A percentile compares a stretch with the other conserved stretches of the same genome.
Conservation (phyloP, 2,797 vertebrate genomes). For the Holocentrus rufus region DNA sequence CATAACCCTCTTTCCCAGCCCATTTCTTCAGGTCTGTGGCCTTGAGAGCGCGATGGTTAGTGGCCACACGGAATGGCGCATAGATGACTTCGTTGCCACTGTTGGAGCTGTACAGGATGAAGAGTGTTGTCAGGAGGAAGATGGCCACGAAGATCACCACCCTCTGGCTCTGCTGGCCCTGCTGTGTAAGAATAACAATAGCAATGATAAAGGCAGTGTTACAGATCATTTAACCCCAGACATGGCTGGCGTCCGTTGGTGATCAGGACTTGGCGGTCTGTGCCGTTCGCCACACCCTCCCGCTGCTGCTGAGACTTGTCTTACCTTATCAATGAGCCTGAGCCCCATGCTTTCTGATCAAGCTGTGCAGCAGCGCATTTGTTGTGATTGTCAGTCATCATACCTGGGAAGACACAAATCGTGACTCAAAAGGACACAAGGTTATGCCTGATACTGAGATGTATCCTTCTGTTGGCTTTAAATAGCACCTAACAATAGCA, state of each 20-base stretch:
- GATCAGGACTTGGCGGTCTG: background rate
- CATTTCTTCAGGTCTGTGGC: slow-evolving; percentile 89
- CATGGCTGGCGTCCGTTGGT: background rate
- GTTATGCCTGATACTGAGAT: background rate
- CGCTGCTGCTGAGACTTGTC: background rate
- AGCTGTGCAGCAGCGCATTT: slow-evolving; percentile 43
- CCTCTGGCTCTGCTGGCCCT: slow-evolving; percentile 85
- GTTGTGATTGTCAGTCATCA: slow-evolving; percentile 60
- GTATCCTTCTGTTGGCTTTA: background rate
- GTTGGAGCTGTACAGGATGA: slow-evolving; percentile 95
- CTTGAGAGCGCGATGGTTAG: slow-evolving; percentile 60
- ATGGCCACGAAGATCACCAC: slow-evolving; percentile 87
- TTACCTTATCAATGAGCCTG: slow-evolving; percentile 77
- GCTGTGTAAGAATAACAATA: slow-evolving; percentile 8
- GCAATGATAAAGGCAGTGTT: background rate
- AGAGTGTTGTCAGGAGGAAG: slow-evolving; percentile 90
- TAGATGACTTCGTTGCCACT: slow-evolving; percentile 80
- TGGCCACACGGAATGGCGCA: slow-evolving; percentile 70
- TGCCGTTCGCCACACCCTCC: slow-evolving; percentile 29
- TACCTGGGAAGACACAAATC: slow-evolving; percentile 54
- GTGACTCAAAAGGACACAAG: background rate
- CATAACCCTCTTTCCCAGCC: slow-evolving; percentile 85
- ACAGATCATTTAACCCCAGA: background rate
- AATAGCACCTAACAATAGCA: background rate
- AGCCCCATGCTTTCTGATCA: slow-evolving; percentile 76